Conservation (phyloP, 2,888 invertebrate genomes). For the Holacanthella duospinosa region DNA sequence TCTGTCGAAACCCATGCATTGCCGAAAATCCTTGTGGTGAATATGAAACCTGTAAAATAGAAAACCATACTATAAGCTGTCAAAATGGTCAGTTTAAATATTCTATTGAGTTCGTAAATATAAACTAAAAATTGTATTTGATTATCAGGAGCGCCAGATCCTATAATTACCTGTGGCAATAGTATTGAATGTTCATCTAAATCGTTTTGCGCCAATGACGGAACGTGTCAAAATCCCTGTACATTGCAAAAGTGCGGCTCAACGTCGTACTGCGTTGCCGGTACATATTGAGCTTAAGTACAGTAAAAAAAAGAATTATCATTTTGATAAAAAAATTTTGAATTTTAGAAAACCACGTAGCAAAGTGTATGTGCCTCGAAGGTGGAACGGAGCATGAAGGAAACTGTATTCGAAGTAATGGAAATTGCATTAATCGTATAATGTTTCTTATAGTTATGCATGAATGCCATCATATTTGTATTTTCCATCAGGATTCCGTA, state of each 20-base stretch:
- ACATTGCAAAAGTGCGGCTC: conserved; percentile 59
- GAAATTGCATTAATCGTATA: background rate
- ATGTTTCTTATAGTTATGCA: background rate
- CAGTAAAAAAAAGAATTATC: no score
- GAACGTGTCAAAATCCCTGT: conserved; percentile 72
- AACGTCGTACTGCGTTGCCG: conserved; percentile 65
- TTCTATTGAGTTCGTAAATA: conserved; percentile 34
- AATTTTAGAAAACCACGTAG: conserved; percentile 22
- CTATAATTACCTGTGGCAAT: background rate
- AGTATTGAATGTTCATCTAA: conserved; percentile 60
- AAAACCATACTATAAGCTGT: conserved; percentile 50
- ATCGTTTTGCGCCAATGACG: conserved; percentile 59
- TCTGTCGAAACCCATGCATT: conserved; percentile 67
- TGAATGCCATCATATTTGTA: no score
- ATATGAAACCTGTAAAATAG: conserved; percentile 71
- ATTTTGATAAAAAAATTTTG: background rate
- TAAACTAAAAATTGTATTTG: background rate
- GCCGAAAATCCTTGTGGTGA: conserved; percentile 56
- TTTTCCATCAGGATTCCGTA: conserved; percentile 46
- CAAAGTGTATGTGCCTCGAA: conserved; percentile 24
- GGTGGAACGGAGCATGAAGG: conserved; percentile 20
- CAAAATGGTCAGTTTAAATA: conserved; percentile 58
- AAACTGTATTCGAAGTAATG: conserved; percentile 16
- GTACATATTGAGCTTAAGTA: conserved; percentile 39
- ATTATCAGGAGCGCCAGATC: background rate